Evolutionary conservation across 1,140 invertebrate genomes (phyloP), one percentile per base, ranked within the genome.

Genomic region (Heterodera schachtii): DNA sequence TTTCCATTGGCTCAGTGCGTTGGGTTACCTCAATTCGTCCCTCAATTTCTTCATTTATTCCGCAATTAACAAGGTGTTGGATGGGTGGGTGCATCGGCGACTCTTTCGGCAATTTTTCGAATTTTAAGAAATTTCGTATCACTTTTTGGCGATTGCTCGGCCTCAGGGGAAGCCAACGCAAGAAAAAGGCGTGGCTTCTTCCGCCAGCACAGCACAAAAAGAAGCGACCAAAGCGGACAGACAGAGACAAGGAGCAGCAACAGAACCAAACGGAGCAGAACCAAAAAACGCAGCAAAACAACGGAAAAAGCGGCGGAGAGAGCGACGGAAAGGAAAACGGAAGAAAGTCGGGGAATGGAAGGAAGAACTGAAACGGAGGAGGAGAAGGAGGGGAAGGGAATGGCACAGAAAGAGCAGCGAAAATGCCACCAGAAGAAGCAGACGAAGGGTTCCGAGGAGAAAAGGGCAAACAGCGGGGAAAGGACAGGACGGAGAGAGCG

Each of bases 1-100:
- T 21, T 89, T 89, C 81, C 89, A 90, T 75, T 90, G 89, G 88
- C 85, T 88, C 47, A 89, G 87, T n/a, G 86, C 87, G 5, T 82
- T 89, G 0, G 88, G 88, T 16, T 89, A 89, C 79, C 75, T 89
- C n/a, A 89, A 89, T 78, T 87, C 85, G 46, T 90, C 86, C 1
- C 75, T 89, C 3, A 89, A 89, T 75, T 86, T 90, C 60, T 86
- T 90, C 66, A 90, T 89, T 75, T 89, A 89, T 73, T 85, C 89
- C 21, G 87, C 88, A 46, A 90, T 89, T 64, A 89, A 89, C 79
- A 90, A 90, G 67, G 87, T 89, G 67, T 13, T 60, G 47, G 6
- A 75, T 43, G 7, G 44, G 19, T 44, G 47, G n/a, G 21, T 82
- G 21, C 11, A 7, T 71, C 47, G 44, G 52, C 73, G 13, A 41